Base-by-base conservation (phyloP, 1,140 invertebrate species). In the Ruditapes philippinarum region DNA sequence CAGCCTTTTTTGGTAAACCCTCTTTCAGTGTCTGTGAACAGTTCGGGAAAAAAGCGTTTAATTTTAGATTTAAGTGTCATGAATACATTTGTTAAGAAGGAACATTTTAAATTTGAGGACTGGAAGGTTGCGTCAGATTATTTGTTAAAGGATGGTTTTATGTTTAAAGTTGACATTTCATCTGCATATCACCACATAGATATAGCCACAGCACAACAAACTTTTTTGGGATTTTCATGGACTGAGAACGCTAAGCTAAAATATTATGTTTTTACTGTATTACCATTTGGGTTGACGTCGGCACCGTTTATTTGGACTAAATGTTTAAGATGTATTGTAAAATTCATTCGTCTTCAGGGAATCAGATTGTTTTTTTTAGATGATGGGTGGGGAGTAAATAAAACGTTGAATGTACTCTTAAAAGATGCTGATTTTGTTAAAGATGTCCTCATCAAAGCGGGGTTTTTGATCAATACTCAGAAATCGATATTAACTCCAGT, bases 21-120 rank as follows among this genome's bases (percentile, higher is more conserved):
- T 3, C 25, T 76, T 3, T 76, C 73, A 25, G 73, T 76, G 40
- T 76, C 73, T 11, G 73, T 76, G 4, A 76, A 76, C 28, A 42
- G 40, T 51, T 36, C n/a, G 9, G 73, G 73, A 7, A 40, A 40
- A 40, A 91, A 91, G 68, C 28, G 51, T 73, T 83, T 62, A 90
- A 87, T 57, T 81, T 86, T 91, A 57, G 78, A 89, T 83, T 62
- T 42, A 68, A 65, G 68, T 36, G 60, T 28, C 36, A 31, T 73
- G 33, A 73, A 73, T 40, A 73, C 11, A 40, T 73, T 31, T 73
- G 33, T 73, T 73, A 33, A 33, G 68, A 73, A 73, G 36, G 68
- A 73, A 73, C 68, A 73, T 73, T 73, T 73, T 36, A 73, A 73
- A n/a, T 73, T 73, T 36, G 68, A 73, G 33, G 68, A 73, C 38